These are phyloP conservation scores for Pipa parva DNA, from an alignment of 2,113 vertebrate genomes.

Conservation along the genomic window DNA sequence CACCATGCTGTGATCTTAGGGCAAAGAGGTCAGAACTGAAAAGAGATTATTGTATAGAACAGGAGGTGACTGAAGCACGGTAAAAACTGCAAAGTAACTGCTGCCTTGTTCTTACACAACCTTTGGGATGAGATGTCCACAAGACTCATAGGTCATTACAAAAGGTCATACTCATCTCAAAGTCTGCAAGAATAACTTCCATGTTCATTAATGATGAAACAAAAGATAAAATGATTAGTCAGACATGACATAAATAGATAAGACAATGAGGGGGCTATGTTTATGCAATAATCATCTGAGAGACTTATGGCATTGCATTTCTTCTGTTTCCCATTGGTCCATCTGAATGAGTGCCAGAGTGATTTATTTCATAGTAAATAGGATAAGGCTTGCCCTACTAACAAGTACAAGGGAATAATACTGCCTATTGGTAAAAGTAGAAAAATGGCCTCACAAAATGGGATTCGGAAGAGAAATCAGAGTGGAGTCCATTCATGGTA, in stretches of 20 bases:
- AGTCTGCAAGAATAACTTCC: constrained; percentile 3
- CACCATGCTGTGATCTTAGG: constrained; percentile 31
- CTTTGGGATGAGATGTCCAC: constrained; percentile 37
- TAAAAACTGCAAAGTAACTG: constrained; percentile 38
- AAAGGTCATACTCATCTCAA: constrained; percentile 27
- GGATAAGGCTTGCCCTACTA: background rate
- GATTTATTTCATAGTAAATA: background rate
- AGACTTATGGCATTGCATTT: background rate
- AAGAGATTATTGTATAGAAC: constrained; percentile 40
- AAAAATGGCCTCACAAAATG: too few relatives aligned
- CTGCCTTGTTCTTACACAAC: constrained; percentile 39
- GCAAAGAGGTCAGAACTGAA: constrained; percentile 28
- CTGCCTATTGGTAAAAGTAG: too few relatives aligned
- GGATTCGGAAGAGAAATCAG: too few relatives aligned
- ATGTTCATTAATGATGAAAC: constrained; percentile 24
- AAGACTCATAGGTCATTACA: constrained; percentile 24
- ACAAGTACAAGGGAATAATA: too few relatives aligned
- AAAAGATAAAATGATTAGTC: constrained; percentile 10
- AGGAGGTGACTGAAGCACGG: constrained; percentile 32
- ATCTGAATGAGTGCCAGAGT: constrained; percentile 9
- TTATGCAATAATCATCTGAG: constrained; percentile 26
- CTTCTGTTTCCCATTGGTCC: constrained; percentile 24
- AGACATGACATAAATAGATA: constrained; percentile 8
- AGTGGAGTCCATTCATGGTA: too few relatives aligned
- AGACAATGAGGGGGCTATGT: background rate